Base-by-base conservation (phyloP, 2,113 vertebrate genomes). In the Dendropsophus ebraccatus region DNA sequence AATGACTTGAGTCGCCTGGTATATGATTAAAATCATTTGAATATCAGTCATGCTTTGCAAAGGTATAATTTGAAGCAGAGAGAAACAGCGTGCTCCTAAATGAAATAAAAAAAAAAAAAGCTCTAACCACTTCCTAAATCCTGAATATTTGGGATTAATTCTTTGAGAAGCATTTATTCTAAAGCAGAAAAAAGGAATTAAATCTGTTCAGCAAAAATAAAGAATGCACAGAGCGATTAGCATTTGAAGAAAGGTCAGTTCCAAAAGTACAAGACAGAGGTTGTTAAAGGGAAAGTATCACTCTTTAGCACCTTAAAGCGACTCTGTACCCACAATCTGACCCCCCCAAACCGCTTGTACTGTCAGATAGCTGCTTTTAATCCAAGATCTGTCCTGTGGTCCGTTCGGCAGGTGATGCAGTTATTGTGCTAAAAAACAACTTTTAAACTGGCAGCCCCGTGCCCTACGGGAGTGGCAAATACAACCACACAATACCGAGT, bases 41-140 rank as follows among this genome's bases (percentile, higher is more conserved):
- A 82, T 72, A 82, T 52, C 65, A 82, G 28, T 70, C 81, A 70
- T 82, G 65, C 65, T 35, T 72, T 69, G 14, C 28, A 35, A 52
- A 60, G 65, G 65, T 70, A 82, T 82, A 82, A 82, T 82, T 82
- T 82, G 30, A 82, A 82, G 65, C 16, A 54, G 45, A 54, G 65
- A 62, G n/a, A 32, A 72, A 47, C 65, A 70, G 65, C 32, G 49
- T 65, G 60, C 28, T 67, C 47, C 37, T 62, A 81, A 81, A 47
- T 82, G 28, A 12, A 37, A 54, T 41, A 41, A 41, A 41, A 41
- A 41, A 41, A 41, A 41, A 41, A 70, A 67, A 81, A 2, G 35
- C 21, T 35, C 13, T 81, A 81, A 70, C n/a, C 45, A 80, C 35
- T 35, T 82, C n/a, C 25, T 65, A 49, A 49, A 32, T 67, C 47